Evolutionary conservation across 2,888 invertebrate species (phyloP), one percentile per base, ranked within the genome.

Genomic region (Apotomis betuletana): DNA sequence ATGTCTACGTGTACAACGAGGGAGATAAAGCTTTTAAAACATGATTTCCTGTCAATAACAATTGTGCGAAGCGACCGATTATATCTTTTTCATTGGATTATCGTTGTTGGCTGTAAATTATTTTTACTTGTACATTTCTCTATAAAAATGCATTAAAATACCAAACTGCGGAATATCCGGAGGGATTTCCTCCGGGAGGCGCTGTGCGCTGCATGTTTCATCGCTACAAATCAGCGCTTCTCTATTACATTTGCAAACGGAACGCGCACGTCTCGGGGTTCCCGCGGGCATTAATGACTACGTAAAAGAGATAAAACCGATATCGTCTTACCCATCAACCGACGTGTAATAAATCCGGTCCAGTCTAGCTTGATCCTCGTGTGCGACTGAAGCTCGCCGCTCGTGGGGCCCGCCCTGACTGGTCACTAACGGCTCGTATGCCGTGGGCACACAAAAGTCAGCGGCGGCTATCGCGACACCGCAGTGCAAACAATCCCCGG

Each of bases 71-170:
- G 41, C 41, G 41, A 41, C 6, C 6, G 41, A 41, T 6, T 5
- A 41, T 41, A 41, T 41, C 41, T 41, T 41, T 41, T 41, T 41
- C 6, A 6, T 41, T 41, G 5, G 6, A 49, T 1, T 49, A 49
- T 49, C 9, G 49, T 3, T 49, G 9, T 49, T 6, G 9, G 9
- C 9, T 49, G 6, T 49, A 49, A 70, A 63, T 27, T 58, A 13
- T 13, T 15, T 52, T 38, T 15, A 4, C 51, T 51, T 15, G 15
- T 15, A 54, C 54, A 55, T 55, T 49, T 46, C 54, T 70, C 49
- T 55, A 71, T 71, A 67, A 61, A 67, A 71, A 71, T 71, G 70
- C 67, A 71, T 71, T 70, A 71, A 65, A 71, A 51, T 54, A 57
- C 49, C 59, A 46, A 38, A 70, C 54, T 65, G 65, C 60, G 60